Evolutionary conservation across 2,797 vertebrate species (phyloP).

Genomic region (Sebastes steindachneri): DNA sequence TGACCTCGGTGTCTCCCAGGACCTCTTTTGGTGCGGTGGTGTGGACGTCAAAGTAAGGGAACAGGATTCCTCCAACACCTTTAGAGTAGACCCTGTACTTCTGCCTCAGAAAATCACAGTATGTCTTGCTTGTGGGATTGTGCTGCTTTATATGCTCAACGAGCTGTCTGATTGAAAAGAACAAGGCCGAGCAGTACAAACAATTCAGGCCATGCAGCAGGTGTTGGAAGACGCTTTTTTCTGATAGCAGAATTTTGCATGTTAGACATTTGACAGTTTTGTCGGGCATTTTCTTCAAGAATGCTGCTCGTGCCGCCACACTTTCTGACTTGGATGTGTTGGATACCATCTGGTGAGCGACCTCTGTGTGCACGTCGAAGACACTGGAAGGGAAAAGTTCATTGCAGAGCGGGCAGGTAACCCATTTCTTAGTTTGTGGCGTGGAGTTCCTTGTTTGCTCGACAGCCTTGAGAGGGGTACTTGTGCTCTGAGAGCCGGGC

Average conservation of each 20-base stretch:
- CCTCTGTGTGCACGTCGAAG: slow-evolving; percentile 93
- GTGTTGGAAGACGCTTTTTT: slow-evolving; percentile 92
- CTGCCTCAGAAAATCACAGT: slow-evolving; percentile 89
- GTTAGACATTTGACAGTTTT: slow-evolving; percentile 91
- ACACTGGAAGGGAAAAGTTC: slow-evolving; percentile 96
- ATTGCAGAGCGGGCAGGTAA: slow-evolving; percentile 95
- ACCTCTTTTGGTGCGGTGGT: slow-evolving; percentile 89
- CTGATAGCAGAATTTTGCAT: slow-evolving; percentile 89
- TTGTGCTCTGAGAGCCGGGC: slow-evolving; percentile 82
- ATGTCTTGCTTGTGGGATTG: slow-evolving; percentile 85
- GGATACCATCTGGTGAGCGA: slow-evolving; percentile 89
- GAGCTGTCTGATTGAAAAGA: slow-evolving; percentile 91
- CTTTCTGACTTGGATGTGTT: slow-evolving; percentile 75
- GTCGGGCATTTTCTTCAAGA: slow-evolving; percentile 93
- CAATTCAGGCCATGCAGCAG: slow-evolving; percentile 94
- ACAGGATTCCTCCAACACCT: slow-evolving; percentile 86
- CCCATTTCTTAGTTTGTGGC: slow-evolving; percentile 94
- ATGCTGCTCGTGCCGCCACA: slow-evolving; percentile 90
- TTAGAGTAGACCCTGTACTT: slow-evolving; percentile 90
- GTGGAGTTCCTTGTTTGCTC: slow-evolving; percentile 66
- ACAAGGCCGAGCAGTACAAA: slow-evolving; percentile 91
- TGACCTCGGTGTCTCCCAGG: slow-evolving; percentile 90
- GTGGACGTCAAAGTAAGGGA: slow-evolving; percentile 93
- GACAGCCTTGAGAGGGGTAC: slow-evolving; percentile 77
- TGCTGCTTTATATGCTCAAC: slow-evolving; percentile 91